phyloP scores from a whole-genome alignment of 2,797 vertebrate species.

The Sebastes steindachneri region DNA sequence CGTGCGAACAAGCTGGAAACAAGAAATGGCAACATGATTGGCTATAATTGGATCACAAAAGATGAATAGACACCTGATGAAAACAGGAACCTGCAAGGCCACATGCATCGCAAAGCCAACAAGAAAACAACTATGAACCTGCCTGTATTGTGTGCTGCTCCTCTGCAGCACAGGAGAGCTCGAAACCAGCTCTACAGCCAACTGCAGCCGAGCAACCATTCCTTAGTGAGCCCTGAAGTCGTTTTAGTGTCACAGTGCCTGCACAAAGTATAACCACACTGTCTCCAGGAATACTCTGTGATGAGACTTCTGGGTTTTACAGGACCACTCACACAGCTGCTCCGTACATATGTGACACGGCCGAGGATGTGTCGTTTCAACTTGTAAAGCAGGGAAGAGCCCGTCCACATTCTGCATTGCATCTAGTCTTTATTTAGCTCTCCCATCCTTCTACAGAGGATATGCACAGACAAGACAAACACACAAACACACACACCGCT shows the following conservation, averaged over 20 bases:
- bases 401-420: background rate
- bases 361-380: background rate
- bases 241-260: background rate
- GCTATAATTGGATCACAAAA: background rate
- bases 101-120: background rate
- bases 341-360: background rate
- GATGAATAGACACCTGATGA: background rate
- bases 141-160: background rate
- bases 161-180: background rate
- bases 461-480: background rate
- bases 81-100: background rate
- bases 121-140: background rate
- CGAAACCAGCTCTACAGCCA: background rate
- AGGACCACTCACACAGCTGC: slow-evolving; percentile 14
- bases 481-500: background rate
- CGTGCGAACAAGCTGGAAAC: background rate
- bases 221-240: slow-evolving; percentile 5
- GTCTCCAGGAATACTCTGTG: slow-evolving; percentile 5
- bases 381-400: background rate
- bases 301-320: background rate
- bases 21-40: background rate
- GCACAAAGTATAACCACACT: background rate
- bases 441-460: background rate
- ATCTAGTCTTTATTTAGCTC: background rate
- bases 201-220: background rate